Conservation (phyloP, 2,888 invertebrate genomes). For the Ormyrus nitidulus region DNA sequence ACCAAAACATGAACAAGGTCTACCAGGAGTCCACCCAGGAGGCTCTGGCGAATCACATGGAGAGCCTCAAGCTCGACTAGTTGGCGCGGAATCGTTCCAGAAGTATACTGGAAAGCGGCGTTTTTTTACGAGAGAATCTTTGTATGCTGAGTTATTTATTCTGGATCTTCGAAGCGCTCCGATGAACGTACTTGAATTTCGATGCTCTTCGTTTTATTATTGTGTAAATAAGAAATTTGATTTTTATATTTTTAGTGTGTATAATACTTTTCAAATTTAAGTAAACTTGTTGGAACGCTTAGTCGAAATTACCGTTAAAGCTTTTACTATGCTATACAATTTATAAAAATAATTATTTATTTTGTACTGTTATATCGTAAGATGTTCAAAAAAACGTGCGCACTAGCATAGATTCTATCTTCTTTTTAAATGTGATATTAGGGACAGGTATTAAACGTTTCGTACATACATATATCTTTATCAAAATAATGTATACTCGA, state of each 20-base stretch:
- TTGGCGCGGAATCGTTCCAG: background rate
- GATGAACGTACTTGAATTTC: too few species aligned
- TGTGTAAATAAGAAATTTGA: too few species aligned
- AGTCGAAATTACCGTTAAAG: background rate
- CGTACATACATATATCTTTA: constrained; percentile 25
- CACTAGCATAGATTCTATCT: constrained; percentile 21
- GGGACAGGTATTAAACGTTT: constrained; percentile 41
- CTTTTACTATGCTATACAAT: background rate
- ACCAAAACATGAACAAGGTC: constrained; percentile 82
- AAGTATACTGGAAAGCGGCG: background rate
- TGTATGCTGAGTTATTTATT: too few species aligned
- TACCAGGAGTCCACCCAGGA: constrained; percentile 78
- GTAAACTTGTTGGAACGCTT: too few species aligned
- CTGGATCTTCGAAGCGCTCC: too few species aligned
- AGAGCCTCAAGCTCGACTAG: constrained; percentile 56
- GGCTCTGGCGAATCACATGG: constrained; percentile 63
- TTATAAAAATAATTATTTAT: background rate
- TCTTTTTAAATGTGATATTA: constrained; percentile 47
- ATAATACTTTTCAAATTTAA: too few species aligned
- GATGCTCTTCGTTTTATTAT: too few species aligned
- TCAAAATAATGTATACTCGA: constrained; percentile 19
- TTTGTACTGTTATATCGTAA: background rate
- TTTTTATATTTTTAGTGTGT: too few species aligned
- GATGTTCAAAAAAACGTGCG: constrained; percentile 4
- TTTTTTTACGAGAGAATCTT: background rate